A percentile compares a stretch with the other conserved stretches of the same genome.
Conservation (phyloP, 1,140 invertebrate species). For the Trichonephila clavata region DNA sequence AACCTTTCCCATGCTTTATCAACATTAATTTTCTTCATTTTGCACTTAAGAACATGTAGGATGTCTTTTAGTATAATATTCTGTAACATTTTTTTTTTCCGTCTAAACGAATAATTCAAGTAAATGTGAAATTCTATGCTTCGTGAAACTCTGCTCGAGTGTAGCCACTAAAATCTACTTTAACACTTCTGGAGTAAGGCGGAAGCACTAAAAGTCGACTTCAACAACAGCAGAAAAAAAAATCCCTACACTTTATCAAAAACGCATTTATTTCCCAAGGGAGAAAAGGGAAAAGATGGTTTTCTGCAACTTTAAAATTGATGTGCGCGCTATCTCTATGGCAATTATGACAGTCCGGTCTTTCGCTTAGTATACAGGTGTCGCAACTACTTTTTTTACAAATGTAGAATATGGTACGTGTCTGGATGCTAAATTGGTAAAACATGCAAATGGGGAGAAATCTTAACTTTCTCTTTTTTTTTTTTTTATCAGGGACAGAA, state of each 20-base stretch:
- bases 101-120: too few species aligned
- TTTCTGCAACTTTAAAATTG: background rate
- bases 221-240: background rate
- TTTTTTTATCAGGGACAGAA: background rate
- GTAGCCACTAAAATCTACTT: background rate
- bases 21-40: too few species aligned
- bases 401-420: background rate
- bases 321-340: background rate
- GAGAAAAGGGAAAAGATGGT: background rate
- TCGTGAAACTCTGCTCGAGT: too few species aligned
- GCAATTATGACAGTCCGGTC: background rate
- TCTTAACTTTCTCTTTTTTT: background rate
- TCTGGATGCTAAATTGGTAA: background rate
- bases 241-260: background rate
- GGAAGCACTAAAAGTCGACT: background rate
- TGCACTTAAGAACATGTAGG: too few species aligned
- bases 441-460: background rate
- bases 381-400: too few species aligned
- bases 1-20: too few species aligned
- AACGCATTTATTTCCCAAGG: background rate
- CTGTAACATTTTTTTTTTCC: too few species aligned
- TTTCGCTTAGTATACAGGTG: background rate
- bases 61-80: too few species aligned
- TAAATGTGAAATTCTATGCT: too few species aligned
- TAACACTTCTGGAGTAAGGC: background rate